A percentile compares a stretch with the other conserved stretches of the same genome.
phyloP scores from a whole-genome alignment of 2,888 invertebrate genomes.

The Clunio marinus region DNA sequence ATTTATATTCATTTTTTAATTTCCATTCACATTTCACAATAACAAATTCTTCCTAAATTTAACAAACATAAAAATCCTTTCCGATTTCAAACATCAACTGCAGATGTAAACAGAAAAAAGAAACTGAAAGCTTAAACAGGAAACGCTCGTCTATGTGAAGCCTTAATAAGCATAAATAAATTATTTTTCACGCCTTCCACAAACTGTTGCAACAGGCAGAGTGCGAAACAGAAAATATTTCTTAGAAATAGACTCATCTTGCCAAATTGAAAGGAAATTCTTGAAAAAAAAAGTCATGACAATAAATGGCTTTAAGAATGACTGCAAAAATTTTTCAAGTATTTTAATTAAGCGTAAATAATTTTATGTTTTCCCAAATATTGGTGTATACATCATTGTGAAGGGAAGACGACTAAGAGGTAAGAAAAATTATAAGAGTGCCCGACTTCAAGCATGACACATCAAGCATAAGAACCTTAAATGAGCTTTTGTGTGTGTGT shows the following conservation, averaged over 20 bases:
- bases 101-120: background rate
- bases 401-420: background rate
- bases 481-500: background rate
- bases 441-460: background rate
- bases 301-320: background rate
- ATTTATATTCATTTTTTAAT: too few species aligned
- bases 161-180: slow-evolving; percentile 38
- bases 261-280: background rate
- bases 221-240: slow-evolving; percentile 16
- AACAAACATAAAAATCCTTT: too few species aligned
- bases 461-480: background rate
- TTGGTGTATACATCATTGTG: background rate
- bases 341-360: slow-evolving; percentile 28
- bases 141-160: slow-evolving; percentile 9
- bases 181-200: slow-evolving; percentile 35
- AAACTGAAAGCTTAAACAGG: slow-evolving; percentile 24
- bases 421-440: background rate
- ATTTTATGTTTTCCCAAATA: slow-evolving; percentile 10
- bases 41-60: too few species aligned
- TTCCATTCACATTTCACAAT: too few species aligned
- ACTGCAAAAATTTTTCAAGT: slow-evolving; percentile 7
- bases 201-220: slow-evolving; percentile 8
- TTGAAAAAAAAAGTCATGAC: background rate
- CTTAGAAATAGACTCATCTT: slow-evolving; percentile 35
- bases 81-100: background rate